A percentile compares a stretch with the other conserved stretches of the same genome.
Conservation (phyloP, 2,113 vertebrate genomes). For the Phalacrocorax pelagicus region DNA sequence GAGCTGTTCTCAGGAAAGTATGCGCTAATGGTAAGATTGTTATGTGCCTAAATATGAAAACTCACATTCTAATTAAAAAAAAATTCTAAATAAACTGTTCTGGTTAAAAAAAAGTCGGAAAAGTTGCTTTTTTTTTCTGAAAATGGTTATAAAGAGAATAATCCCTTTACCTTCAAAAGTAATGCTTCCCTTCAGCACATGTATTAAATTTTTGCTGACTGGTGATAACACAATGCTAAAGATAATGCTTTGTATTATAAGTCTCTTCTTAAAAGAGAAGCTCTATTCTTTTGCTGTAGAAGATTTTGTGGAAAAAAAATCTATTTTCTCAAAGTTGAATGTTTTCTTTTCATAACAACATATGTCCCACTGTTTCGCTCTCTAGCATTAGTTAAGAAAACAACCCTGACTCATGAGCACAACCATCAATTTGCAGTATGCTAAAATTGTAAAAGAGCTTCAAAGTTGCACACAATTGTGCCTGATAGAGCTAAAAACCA, state of each 20-base stretch:
- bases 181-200: not conserved
- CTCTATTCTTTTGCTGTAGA: not conserved
- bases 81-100: not conserved
- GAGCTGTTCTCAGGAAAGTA: not conserved
- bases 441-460: not conserved
- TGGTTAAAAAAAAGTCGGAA: not conserved
- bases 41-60: not conserved
- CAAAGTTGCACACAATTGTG: not conserved
- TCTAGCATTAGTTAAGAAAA: not conserved
- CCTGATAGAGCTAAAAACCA: not conserved
- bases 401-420: not conserved
- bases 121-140: not conserved
- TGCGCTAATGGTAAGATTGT: not conserved
- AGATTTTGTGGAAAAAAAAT: not conserved
- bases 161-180: not conserved
- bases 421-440: not conserved
- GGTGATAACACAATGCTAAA: not conserved
- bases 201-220: not conserved
- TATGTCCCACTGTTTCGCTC: not conserved
- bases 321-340: not conserved
- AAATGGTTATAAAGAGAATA: not conserved
- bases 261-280: not conserved
- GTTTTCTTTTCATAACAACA: not conserved
- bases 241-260: not conserved
- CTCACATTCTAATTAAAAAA: not conserved